Percentiles rank a stretch among this genome's conserved stretches.
phyloP scores from a whole-genome alignment of 2,797 vertebrate genomes.

The Falco peregrinus region DNA sequence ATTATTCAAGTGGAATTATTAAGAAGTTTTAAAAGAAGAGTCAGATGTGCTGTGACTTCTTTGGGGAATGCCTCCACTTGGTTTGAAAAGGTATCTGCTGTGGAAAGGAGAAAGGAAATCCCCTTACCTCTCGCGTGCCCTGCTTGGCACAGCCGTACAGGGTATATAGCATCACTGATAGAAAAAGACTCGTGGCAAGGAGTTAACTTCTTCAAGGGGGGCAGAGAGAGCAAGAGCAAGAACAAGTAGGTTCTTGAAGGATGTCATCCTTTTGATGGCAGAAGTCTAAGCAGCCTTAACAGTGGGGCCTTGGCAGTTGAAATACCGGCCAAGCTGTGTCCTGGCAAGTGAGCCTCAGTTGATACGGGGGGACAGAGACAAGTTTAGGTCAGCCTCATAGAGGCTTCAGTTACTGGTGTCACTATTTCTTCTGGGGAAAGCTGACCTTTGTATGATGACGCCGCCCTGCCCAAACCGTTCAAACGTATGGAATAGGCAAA shows the following conservation, averaged over 20 bases:
- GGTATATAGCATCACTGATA: too few species aligned
- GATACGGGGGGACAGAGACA: not conserved
- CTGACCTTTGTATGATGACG: not conserved
- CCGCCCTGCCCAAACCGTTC: not conserved
- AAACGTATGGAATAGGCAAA: not conserved
- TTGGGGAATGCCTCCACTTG: not conserved
- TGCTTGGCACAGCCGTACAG: not conserved
- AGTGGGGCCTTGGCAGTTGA: not conserved
- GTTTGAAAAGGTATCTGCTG: not conserved
- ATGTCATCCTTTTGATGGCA: not conserved
- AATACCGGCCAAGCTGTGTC: not conserved
- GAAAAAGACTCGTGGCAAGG: not conserved
- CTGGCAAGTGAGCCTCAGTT: not conserved
- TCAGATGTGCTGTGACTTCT: not conserved
- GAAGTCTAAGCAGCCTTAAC: not conserved
- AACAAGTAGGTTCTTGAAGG: not conserved
- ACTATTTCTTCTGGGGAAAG: not conserved
- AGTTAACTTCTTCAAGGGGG: not conserved
- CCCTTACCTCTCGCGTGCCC: not conserved
- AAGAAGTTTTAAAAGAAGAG: not conserved
- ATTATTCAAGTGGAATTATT: not conserved
- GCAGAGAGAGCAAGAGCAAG: not conserved
- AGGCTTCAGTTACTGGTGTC: not conserved
- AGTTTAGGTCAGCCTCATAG: not conserved
- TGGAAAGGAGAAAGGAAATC: not conserved